Conservation (phyloP, 2,888 invertebrate species). For the Hirudinaria manillensis region DNA sequence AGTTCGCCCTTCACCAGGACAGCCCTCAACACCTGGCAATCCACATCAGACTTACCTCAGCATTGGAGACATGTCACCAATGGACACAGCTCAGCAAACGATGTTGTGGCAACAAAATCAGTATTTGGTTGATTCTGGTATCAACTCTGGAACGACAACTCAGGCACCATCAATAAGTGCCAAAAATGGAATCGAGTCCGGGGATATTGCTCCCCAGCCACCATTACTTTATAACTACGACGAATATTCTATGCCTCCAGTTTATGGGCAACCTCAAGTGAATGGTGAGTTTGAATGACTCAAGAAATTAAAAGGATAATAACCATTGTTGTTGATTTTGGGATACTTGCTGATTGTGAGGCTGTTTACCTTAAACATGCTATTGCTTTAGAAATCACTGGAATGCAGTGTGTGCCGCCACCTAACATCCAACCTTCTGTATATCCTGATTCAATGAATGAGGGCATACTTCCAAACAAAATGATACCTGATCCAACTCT, state of each 20-base stretch:
- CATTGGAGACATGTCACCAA: constrained; percentile 39
- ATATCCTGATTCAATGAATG: constrained; percentile 18
- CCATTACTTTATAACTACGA: constrained; percentile 39
- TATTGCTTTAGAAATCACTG: constrained; percentile 12
- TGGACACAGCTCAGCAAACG: constrained; percentile 40
- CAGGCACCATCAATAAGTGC: constrained; percentile 53
- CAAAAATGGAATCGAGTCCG: constrained; percentile 37
- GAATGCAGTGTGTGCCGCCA: constrained; percentile 24
- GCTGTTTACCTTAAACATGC: neutral
- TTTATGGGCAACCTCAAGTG: constrained; percentile 38
- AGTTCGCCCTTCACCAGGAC: constrained; percentile 20
- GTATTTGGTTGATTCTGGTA: constrained; percentile 41
- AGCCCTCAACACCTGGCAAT: neutral
- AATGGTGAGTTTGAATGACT: constrained; percentile 33
- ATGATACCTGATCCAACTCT: constrained; percentile 7
- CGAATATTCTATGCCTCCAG: constrained; percentile 51
- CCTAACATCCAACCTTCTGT: neutral
- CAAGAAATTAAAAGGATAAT: neutral
- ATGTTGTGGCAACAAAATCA: constrained; percentile 41
- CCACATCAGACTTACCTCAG: constrained; percentile 26
- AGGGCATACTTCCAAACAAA: neutral
- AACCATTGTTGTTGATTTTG: neutral
- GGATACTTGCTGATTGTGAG: neutral
- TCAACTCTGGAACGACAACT: constrained; percentile 40
- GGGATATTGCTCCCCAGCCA: constrained; percentile 38